Evolutionary conservation across 2,797 vertebrate genomes (phyloP).

Genomic region (Sebastes trivittatus): DNA sequence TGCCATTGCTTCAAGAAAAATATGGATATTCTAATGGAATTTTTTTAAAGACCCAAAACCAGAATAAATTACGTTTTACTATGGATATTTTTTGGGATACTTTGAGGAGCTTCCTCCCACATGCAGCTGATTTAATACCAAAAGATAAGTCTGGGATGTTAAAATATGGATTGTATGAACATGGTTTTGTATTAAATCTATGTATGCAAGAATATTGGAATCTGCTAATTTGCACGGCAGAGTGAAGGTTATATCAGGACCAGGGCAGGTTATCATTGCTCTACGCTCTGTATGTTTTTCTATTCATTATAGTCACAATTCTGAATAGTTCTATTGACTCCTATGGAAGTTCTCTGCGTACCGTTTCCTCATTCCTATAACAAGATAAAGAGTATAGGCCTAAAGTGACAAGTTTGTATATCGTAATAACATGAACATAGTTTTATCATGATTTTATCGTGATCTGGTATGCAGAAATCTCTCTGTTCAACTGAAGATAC

Average conservation of each 20-base stretch:
- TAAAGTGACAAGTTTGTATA: too few relatives aligned
- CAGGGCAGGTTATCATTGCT: neutral
- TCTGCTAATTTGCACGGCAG: neutral
- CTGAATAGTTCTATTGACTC: neutral
- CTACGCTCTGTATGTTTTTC: neutral
- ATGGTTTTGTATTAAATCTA: neutral
- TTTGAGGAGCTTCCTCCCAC: constrained; percentile 4
- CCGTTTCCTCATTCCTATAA: too few relatives aligned
- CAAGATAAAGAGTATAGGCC: too few relatives aligned
- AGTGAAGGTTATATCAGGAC: neutral
- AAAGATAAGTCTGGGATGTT: constrained; percentile 20
- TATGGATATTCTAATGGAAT: neutral
- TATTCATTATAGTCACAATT: neutral
- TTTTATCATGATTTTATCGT: too few relatives aligned
- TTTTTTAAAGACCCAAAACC: neutral
- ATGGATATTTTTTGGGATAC: constrained; percentile 20
- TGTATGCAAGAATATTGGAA: neutral
- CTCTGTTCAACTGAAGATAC: too few relatives aligned
- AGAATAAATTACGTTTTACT: constrained; percentile 33
- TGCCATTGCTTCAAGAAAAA: constrained; percentile 3
- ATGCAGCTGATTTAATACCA: constrained; percentile 28
- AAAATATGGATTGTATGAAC: neutral
- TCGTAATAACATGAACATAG: too few relatives aligned
- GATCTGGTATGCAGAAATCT: too few relatives aligned
- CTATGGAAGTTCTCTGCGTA: too few relatives aligned